Evolutionary conservation across 2,888 invertebrate genomes (phyloP), one percentile per base, ranked within the genome.

Genomic region (Stenotaenia linearis): DNA sequence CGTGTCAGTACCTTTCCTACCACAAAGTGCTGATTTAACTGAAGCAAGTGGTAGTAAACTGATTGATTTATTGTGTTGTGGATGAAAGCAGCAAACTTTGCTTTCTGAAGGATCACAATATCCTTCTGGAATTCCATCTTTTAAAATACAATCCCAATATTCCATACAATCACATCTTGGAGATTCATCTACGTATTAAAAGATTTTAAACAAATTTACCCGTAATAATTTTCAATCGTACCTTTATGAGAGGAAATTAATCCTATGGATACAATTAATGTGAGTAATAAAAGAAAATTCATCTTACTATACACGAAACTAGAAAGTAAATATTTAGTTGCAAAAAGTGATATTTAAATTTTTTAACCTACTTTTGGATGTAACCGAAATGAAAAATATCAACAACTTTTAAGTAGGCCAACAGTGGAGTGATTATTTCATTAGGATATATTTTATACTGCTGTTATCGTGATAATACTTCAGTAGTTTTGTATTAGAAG

Each of bases 81-180:
- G 83, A 32, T 85, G 81, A 81, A 86, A 85, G 81, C 87, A 87
- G 82, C 87, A 87, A 5, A 86, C 86, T 80, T 84, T 84, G 56
- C 83, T 84, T 78, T 85, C 86, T 23, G 84, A 84, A 40, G 86
- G 84, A 0, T 85, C 86, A 81, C 87, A 87, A 81, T 86, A 86
- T 78, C 85, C 85, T 81, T 85, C 85, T 0, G 86, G 85, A 32
- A 83, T 83, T 3, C 87, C 87, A 6, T 86, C 86, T 40, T 85
- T 84, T 61, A 85, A 84, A 12, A 85, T 83, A 81, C 86, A 86
- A 30, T 84, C 84, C 86, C 86, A 86, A 80, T 86, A 86, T 79
- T 86, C 86, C 86, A 86, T 86, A 81, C 86, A 86, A 79, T 85
- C 84, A 80, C 86, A 86, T 7, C 50, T 50, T 0, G 18, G n/a